These are phyloP conservation scores for Tetraodon nigroviridis DNA, from an alignment of 2,113 vertebrate genomes.

Conservation along the genomic window DNA sequence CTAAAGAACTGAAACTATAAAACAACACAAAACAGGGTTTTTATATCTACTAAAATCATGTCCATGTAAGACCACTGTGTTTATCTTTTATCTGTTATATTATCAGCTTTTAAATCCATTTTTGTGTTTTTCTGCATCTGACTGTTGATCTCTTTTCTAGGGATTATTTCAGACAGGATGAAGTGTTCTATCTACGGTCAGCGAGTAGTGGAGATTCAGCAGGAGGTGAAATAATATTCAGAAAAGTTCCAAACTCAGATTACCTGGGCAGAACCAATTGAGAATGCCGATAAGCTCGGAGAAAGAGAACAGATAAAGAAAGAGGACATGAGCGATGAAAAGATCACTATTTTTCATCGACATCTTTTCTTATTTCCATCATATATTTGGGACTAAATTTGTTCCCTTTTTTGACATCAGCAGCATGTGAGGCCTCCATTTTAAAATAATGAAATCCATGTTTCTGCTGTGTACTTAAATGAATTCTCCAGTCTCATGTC, in stretches of 20 bases:
- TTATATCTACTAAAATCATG: constrained; percentile 5
- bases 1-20: too few relatives aligned
- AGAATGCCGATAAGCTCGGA: constrained; percentile 15
- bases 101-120: constrained; percentile 7
- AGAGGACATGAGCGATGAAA: not conserved
- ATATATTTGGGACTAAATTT: too few relatives aligned
- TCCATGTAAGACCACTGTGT: constrained; percentile 24
- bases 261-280: constrained; percentile 32
- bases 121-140: not conserved
- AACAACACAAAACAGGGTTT: not conserved
- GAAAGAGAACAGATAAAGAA: constrained; percentile 3
- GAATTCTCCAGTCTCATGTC: too few relatives aligned
- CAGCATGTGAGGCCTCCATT: too few relatives aligned
- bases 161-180: constrained; percentile 25
- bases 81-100: constrained; percentile 39
- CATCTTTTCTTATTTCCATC: not conserved
- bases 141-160: not conserved
- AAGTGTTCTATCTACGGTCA: not conserved
- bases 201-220: not conserved
- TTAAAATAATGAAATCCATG: too few relatives aligned
- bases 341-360: not conserved
- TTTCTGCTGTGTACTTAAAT: too few relatives aligned
- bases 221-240: constrained; percentile 15
- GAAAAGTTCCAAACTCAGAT: constrained; percentile 31
- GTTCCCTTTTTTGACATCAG: too few relatives aligned